phyloP scores from a whole-genome alignment of 2,888 invertebrate species.

The Embidobia sp. region DNA sequence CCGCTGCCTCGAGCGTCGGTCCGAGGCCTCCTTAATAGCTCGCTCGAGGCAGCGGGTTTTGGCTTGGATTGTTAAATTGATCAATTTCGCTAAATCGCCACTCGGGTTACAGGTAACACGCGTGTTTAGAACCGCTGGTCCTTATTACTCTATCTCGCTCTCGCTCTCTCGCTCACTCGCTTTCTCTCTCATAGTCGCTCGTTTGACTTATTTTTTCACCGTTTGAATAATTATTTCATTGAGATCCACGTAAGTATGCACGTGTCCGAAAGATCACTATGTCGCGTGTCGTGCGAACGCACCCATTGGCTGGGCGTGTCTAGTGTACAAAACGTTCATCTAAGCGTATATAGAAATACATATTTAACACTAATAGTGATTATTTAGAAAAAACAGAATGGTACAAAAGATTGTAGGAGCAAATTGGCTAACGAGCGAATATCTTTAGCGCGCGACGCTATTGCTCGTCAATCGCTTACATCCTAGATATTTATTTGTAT shows the following conservation, averaged over 20 bases:
- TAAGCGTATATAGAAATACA: slow-evolving; percentile 73
- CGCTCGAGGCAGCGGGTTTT: no score
- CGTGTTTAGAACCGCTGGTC: no score
- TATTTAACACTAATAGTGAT: slow-evolving; percentile 72
- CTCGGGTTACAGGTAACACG: slow-evolving; percentile 37
- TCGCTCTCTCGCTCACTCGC: no score
- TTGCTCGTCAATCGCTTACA: slow-evolving; percentile 67
- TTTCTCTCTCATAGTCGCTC: slow-evolving; percentile 5
- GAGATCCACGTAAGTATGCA: slow-evolving; percentile 66
- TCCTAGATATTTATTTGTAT: slow-evolving; percentile 52
- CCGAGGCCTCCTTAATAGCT: no score
- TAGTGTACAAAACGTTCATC: slow-evolving; percentile 71
- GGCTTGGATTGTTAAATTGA: no score
- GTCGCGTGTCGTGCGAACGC: slow-evolving; percentile 66
- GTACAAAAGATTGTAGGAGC: slow-evolving; percentile 78
- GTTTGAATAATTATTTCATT: slow-evolving; percentile 38
- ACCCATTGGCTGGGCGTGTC: slow-evolving; percentile 69
- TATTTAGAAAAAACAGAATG: slow-evolving; percentile 77
- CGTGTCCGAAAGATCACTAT: slow-evolving; percentile 69
- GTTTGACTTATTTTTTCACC: slow-evolving; percentile 4
- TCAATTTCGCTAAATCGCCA: no score
- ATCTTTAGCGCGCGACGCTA: slow-evolving; percentile 57
- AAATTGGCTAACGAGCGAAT: slow-evolving; percentile 76
- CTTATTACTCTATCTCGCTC: no score
- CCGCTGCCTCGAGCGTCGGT: no score